Conservation (phyloP, 1,140 invertebrate genomes). For the Riptortus pedestris region DNA sequence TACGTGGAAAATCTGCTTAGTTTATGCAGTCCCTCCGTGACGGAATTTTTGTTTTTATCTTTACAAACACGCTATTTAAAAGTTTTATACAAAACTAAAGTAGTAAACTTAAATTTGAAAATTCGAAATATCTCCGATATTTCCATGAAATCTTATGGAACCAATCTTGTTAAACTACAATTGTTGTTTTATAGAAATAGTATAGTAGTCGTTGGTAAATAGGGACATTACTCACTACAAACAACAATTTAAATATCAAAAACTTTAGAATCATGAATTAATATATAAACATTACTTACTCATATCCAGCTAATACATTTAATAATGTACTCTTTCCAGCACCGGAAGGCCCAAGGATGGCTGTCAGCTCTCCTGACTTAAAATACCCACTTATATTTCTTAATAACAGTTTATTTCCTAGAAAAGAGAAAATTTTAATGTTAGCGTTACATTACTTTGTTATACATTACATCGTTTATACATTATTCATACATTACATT, state of each 20-base stretch:
- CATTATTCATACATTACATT: too few species aligned
- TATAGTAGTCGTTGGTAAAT: background rate
- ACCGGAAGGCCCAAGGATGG: slow-evolving; percentile 78
- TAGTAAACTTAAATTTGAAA: too few species aligned
- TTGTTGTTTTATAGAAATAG: background rate
- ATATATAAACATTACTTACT: too few species aligned
- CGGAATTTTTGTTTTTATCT: too few species aligned
- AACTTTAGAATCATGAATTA: too few species aligned
- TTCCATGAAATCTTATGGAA: too few species aligned
- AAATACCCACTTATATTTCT: slow-evolving; percentile 60
- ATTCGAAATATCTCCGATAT: background rate
- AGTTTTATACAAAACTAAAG: too few species aligned
- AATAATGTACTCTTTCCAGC: slow-evolving; percentile 83
- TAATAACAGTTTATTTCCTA: slow-evolving; percentile 60
- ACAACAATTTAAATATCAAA: background rate
- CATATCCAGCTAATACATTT: slow-evolving; percentile 75
- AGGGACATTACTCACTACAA: slow-evolving; percentile 1
- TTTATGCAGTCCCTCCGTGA: too few species aligned
- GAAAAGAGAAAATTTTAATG: slow-evolving; percentile 30
- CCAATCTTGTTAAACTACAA: background rate
- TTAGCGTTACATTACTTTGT: too few species aligned
- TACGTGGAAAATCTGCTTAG: too few species aligned
- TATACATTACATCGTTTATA: too few species aligned
- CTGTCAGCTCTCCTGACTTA: slow-evolving; percentile 62
- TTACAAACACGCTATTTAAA: too few species aligned